Conservation (phyloP, 2,888 invertebrate genomes). For the Dioctria rufipes region DNA sequence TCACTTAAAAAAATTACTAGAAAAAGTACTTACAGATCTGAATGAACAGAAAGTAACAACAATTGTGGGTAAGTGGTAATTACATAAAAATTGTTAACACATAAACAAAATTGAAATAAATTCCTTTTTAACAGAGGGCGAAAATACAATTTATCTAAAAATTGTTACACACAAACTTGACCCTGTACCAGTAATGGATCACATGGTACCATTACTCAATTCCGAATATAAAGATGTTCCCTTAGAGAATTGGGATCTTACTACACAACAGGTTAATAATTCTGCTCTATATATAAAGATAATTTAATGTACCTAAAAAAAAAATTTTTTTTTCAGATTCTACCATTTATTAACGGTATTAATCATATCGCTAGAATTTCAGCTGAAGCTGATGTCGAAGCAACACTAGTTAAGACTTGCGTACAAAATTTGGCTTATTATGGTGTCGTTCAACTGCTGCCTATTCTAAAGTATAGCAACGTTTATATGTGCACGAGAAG, state of each 20-base stretch:
- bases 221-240: conserved; percentile 77
- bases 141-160: conserved; percentile 91
- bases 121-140: conserved; percentile 77
- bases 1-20: conserved; percentile 82
- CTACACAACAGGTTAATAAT: conserved; percentile 85
- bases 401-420: conserved; percentile 93
- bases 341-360: conserved; percentile 92
- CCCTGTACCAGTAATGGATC: conserved; percentile 86
- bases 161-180: conserved; percentile 87
- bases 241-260: conserved; percentile 91
- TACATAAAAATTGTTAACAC: conserved; percentile 3
- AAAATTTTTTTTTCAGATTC: conserved; percentile 62
- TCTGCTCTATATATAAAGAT: neutral
- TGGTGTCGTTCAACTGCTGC: conserved; percentile 81
- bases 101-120: conserved; percentile 30
- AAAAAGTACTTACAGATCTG: conserved; percentile 84
- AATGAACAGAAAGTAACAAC: conserved; percentile 86
- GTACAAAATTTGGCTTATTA: conserved; percentile 92
- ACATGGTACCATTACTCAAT: conserved; percentile 91
- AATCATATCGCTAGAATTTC: conserved; percentile 94
- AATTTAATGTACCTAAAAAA: too few species aligned
- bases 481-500: conserved; percentile 86
- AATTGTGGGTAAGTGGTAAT: conserved; percentile 75
- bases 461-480: conserved; percentile 89
- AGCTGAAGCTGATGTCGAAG: conserved; percentile 91